Conservation (phyloP, 2,113 vertebrate species). For the Pristiophorus japonicus region DNA sequence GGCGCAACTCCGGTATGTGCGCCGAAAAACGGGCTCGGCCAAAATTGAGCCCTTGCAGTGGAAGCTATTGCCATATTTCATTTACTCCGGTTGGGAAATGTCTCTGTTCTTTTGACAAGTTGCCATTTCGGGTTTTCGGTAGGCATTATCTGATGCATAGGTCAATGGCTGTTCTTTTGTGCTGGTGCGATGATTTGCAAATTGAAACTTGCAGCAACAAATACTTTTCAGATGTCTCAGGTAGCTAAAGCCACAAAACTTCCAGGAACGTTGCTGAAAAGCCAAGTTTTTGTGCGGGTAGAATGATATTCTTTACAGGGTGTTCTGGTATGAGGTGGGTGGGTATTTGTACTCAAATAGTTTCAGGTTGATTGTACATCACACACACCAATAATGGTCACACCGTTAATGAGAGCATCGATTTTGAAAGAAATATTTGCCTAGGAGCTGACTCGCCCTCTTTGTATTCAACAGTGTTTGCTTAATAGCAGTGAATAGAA, state of each 20-base stretch:
- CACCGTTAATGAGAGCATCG: background rate
- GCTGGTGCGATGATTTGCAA: background rate
- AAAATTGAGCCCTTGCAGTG: too few relatives aligned
- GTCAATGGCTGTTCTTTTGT: conserved; percentile 37
- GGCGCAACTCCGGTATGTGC: too few relatives aligned
- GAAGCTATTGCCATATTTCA: conserved; percentile 43
- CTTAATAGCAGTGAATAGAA: conserved; percentile 6
- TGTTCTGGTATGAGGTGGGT: conserved; percentile 28
- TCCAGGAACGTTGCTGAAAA: conserved; percentile 23
- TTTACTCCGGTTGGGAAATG: conserved; percentile 42
- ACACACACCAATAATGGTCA: background rate
- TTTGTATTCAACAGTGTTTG: background rate
- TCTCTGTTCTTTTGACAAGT: conserved; percentile 20
- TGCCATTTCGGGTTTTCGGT: background rate
- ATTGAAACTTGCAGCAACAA: conserved; percentile 31
- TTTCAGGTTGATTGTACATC: conserved; percentile 34
- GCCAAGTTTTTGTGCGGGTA: conserved; percentile 22
- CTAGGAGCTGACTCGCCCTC: background rate
- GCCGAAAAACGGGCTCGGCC: too few relatives aligned
- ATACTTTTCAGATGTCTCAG: background rate
- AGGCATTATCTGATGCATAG: conserved; percentile 4
- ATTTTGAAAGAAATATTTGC: conserved; percentile 5
- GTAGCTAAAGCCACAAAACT: conserved; percentile 34
- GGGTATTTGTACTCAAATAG: conserved; percentile 26
- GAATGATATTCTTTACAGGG: conserved; percentile 28